These are phyloP conservation scores for Poeciliopsis retropinna DNA, from an alignment of 2,113 vertebrate species.

Conservation along the genomic window DNA sequence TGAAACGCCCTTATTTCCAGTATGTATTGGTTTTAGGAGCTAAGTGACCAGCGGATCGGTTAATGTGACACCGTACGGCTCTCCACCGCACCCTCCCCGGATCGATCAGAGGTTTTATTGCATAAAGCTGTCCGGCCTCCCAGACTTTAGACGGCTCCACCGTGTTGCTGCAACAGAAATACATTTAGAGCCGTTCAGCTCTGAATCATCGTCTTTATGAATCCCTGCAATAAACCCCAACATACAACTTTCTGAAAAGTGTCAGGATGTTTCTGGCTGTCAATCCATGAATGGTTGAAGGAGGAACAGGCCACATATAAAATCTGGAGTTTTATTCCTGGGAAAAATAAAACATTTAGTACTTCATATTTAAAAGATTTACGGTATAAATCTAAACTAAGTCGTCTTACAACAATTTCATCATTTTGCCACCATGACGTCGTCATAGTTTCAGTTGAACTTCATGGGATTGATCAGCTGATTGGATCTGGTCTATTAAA, in stretches of 20 bases:
- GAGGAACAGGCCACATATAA: neutral
- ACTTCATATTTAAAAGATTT: neutral
- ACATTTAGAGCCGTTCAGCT: neutral
- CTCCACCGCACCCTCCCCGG: conserved; percentile 50
- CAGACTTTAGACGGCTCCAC: conserved; percentile 9
- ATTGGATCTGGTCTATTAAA: neutral
- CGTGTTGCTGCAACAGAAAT: conserved; percentile 12
- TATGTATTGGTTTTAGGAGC: neutral
- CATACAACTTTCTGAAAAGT: neutral
- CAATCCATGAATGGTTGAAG: neutral
- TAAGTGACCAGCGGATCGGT: neutral
- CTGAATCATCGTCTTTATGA: neutral
- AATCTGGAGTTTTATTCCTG: too few species aligned
- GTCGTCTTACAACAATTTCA: neutral
- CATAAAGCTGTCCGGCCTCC: conserved; percentile 19
- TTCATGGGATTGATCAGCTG: neutral
- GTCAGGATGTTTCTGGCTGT: too few species aligned
- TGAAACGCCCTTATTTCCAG: neutral
- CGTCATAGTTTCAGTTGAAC: neutral
- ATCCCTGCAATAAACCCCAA: neutral
- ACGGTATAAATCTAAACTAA: too few species aligned
- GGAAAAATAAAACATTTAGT: too few species aligned
- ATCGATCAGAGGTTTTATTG: conserved; percentile 33
- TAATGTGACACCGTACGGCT: neutral
- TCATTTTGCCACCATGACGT: neutral